phyloP scores from a whole-genome alignment of 2,888 invertebrate genomes.

The Aphelenchoides bicaudatus region DNA sequence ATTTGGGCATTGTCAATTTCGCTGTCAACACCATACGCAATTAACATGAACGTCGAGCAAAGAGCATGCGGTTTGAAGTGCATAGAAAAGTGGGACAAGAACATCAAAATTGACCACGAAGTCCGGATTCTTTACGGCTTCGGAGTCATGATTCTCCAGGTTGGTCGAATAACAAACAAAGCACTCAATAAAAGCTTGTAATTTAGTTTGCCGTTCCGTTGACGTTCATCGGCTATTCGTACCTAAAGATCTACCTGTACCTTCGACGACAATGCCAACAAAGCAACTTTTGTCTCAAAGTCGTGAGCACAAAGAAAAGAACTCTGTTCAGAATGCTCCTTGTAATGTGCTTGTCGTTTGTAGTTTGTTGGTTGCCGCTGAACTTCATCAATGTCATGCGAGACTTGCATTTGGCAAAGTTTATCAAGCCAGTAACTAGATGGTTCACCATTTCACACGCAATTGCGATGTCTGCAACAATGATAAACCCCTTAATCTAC shows the following conservation, averaged over 20 bases:
- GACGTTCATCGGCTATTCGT: conserved; percentile 86
- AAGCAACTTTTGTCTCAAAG: conserved; percentile 17
- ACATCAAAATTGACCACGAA: no score
- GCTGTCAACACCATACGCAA: conserved; percentile 84
- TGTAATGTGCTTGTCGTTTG: conserved; percentile 91
- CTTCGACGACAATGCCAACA: conserved; percentile 26
- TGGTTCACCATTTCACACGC: conserved; percentile 83
- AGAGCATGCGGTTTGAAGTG: no score
- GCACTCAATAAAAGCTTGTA: background rate
- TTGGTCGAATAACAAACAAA: background rate
- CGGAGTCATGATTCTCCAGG: background rate
- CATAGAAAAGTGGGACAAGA: no score
- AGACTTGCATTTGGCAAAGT: conserved; percentile 40
- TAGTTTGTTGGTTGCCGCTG: conserved; percentile 78
- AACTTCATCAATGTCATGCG: conserved; percentile 70
- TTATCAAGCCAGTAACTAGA: conserved; percentile 75
- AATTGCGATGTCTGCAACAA: conserved; percentile 65
- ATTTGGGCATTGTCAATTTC: conserved; percentile 86
- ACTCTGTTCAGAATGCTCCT: conserved; percentile 76
- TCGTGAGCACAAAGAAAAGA: conserved; percentile 21
- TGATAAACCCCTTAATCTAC: conserved; percentile 83
- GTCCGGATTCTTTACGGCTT: background rate
- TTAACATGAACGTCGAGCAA: conserved; percentile 69
- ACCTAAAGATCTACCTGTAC: conserved; percentile 77
- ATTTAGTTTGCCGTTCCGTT: conserved; percentile 84